A percentile compares a stretch with the other conserved stretches of the same genome.
phyloP scores from a whole-genome alignment of 2,888 invertebrate species.

The Aphidius colemani region DNA sequence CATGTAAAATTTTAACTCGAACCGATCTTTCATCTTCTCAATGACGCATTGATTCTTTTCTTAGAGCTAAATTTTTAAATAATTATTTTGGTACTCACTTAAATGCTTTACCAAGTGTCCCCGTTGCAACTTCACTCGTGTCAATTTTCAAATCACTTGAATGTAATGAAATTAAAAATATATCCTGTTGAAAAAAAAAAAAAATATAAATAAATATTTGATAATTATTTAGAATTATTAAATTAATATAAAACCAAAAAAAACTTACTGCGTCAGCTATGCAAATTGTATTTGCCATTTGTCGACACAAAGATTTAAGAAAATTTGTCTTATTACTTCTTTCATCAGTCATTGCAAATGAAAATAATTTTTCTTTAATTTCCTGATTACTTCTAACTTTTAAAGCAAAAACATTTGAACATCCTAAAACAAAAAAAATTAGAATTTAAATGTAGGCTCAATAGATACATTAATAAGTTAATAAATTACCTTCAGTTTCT shows the following conservation, averaged over 20 bases:
- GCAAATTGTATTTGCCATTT: constrained; percentile 91
- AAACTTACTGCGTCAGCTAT: constrained; percentile 86
- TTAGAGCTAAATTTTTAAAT: background rate
- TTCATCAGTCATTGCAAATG: constrained; percentile 84
- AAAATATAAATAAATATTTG: too few relatives aligned
- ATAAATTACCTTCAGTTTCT: constrained; percentile 85
- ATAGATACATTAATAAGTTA: too few relatives aligned
- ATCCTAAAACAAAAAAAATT: too few relatives aligned
- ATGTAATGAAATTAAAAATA: constrained; percentile 77
- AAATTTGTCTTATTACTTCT: constrained; percentile 81
- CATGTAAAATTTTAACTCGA: constrained; percentile 9
- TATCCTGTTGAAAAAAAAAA: constrained; percentile 68
- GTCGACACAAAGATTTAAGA: constrained; percentile 81
- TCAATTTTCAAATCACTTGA: constrained; percentile 86
- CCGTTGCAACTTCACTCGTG: constrained; percentile 83
- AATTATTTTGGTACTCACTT: constrained; percentile 63
- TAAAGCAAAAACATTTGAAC: constrained; percentile 88
- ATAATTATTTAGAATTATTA: background rate
- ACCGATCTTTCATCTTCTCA: too few relatives aligned
- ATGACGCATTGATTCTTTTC: too few relatives aligned
- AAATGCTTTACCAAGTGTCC: constrained; percentile 88
- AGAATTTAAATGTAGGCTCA: too few relatives aligned
- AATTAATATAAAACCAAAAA: background rate
- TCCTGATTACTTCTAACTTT: constrained; percentile 86
- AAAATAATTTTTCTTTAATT: constrained; percentile 83